Evolutionary conservation across 2,113 vertebrate genomes (phyloP), one percentile per base, ranked within the genome.

Genomic region (Gnathonemus longibarbis): DNA sequence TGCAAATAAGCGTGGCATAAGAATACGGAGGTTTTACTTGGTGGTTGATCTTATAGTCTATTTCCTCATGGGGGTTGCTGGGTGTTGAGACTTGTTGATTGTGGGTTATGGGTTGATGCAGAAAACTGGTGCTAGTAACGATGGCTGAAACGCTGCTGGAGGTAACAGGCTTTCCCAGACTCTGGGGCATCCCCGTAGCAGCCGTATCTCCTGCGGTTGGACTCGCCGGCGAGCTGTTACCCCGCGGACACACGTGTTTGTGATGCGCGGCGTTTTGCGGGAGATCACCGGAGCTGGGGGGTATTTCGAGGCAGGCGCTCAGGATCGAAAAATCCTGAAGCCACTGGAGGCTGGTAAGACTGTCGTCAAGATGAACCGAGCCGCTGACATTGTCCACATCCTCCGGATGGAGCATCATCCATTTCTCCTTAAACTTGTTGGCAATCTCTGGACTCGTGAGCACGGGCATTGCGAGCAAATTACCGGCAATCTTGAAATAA

Each of bases 241-340:
- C 94, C 0, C 94, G 92, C 89, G 90, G 90, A 2, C 93, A 95
- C 49, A 94, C 90, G 27, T 93, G 94, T 88, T 93, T 94, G 90
- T 94, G 91, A 48, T 91, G 93, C 88, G 88, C 74, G 31, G 94
- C 89, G 31, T 95, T 94, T 86, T 96, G 95, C 52, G 94, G 94
- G 2, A 93, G 93, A 35, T 92, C 94, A 50, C 93, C 90, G 2
- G 93, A 93, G 46, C 92, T 91, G 56, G 91, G 92, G 58, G 94
- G 91, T 39, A 93, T 94, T 91, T 96, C 96, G 11, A 95, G 95
- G 89, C 95, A 95, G 13, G 95, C 94, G 87, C 93, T 96, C 49
- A 96, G 92, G 92, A 97, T 97, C 90, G 96, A 97, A 94, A 97
- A 97, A 92, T 97, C 96, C 94, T 97, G 97, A 0, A 97, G 96